Percentiles rank a stretch among this genome's conserved stretches.
phyloP scores from a whole-genome alignment of 1,140 invertebrate species.

The Epicauta chinensis region DNA sequence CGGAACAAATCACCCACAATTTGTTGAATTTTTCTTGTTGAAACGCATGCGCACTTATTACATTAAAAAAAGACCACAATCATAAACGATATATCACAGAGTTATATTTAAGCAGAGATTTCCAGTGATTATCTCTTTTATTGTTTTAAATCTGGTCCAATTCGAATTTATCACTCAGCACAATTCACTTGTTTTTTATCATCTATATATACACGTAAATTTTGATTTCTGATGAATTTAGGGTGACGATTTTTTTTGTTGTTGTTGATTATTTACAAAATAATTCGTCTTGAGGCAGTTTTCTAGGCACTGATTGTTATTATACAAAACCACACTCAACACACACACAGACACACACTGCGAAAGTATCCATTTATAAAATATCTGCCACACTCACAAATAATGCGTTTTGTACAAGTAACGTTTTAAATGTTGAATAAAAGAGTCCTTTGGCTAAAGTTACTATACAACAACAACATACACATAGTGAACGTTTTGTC shows the following conservation, averaged over 20 bases:
- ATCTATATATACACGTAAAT: neutral
- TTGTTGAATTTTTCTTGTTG: neutral
- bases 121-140: too few species aligned
- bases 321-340: too few species aligned
- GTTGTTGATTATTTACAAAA: too few species aligned
- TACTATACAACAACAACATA: too few species aligned
- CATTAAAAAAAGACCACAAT: neutral
- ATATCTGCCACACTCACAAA: too few species aligned
- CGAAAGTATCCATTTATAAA: too few species aligned
- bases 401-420: too few species aligned
- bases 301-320: slow-evolving; percentile 38
- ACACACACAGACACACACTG: too few species aligned
- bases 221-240: slow-evolving; percentile 20
- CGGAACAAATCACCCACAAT: slow-evolving; percentile 11
- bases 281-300: slow-evolving; percentile 16
- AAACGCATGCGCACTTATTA: slow-evolving; percentile 2
- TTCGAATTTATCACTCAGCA: neutral
- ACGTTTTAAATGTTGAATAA: slow-evolving; percentile 22
- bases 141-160: too few species aligned
- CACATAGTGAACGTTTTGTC: neutral
- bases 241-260: too few species aligned
- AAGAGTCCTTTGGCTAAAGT: slow-evolving; percentile 34
- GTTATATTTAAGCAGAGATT: neutral
- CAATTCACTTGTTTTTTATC: neutral
- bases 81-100: neutral